phyloP scores from a whole-genome alignment of 2,888 invertebrate genomes.

The Dicranocentrus wangi region DNA sequence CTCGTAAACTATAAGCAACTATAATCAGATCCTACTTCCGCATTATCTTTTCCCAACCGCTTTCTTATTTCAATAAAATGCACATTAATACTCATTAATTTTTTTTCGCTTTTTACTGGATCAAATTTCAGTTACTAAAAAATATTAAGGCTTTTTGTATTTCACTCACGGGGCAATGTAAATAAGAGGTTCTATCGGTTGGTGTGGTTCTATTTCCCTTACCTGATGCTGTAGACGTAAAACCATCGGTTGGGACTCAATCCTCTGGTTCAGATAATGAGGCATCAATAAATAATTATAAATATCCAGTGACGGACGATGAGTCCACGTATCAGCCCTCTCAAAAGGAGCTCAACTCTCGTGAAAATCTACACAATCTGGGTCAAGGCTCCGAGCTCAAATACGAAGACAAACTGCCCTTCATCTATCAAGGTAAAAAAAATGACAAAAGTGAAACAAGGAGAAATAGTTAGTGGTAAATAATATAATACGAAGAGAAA shows the following conservation, averaged over 20 bases:
- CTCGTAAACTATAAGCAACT: too few relatives aligned
- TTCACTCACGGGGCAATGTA: too few relatives aligned
- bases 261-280: slow-evolving; percentile 73
- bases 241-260: slow-evolving; percentile 48
- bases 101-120: too few relatives aligned
- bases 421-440: slow-evolving; percentile 69
- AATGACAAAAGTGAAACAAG: neutral
- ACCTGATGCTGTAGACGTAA: slow-evolving; percentile 43
- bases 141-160: too few relatives aligned
- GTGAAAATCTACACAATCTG: slow-evolving; percentile 69
- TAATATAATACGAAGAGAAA: too few relatives aligned
- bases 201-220: too few relatives aligned
- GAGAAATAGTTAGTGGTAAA: too few relatives aligned
- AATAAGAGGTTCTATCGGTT: too few relatives aligned
- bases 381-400: slow-evolving; percentile 68
- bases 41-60: neutral
- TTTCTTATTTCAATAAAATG: slow-evolving; percentile 12
- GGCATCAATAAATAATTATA: slow-evolving; percentile 69
- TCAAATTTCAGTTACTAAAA: too few relatives aligned
- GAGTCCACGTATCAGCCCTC: slow-evolving; percentile 63
- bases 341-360: slow-evolving; percentile 70
- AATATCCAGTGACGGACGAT: slow-evolving; percentile 61
- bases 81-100: too few relatives aligned
- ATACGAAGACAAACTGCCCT: slow-evolving; percentile 68
- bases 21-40: neutral